Conservation (phyloP, 2,888 invertebrate genomes). For the Blastobasis adustella region DNA sequence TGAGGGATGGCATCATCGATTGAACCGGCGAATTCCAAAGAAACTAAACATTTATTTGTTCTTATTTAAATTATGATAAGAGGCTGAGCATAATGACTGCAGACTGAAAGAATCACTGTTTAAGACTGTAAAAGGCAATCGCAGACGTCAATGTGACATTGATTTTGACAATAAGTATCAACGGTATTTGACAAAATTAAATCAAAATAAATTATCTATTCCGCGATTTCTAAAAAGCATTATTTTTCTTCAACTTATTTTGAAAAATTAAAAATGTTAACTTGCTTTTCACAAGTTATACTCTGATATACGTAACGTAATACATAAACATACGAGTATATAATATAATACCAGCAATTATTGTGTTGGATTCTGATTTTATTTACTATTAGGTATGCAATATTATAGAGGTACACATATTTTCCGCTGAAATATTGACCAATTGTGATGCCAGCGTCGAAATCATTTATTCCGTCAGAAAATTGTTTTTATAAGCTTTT, state of each 20-base stretch:
- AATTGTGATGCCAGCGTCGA: too few relatives aligned
- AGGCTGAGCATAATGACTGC: conserved; percentile 9
- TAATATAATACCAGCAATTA: not conserved
- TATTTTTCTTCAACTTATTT: not conserved
- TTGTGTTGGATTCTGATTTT: not conserved
- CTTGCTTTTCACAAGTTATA: not conserved
- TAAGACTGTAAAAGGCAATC: conserved; percentile 1
- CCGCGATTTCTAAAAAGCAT: not conserved
- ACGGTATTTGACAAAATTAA: not conserved
- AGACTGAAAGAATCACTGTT: conserved; percentile 3
- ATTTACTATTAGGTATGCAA: too few relatives aligned
- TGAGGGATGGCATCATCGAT: conserved; percentile 9
- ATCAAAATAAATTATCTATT: not conserved
- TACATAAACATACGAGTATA: not conserved
- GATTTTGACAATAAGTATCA: not conserved
- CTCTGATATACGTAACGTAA: not conserved
- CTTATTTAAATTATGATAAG: conserved; percentile 9
- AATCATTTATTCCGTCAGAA: too few relatives aligned
- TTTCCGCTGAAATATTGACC: too few relatives aligned
- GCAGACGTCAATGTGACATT: not conserved
- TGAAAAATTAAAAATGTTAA: not conserved
- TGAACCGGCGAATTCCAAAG: conserved; percentile 8
- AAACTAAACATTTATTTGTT: conserved; percentile 8
- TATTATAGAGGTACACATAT: too few relatives aligned
- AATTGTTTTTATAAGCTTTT: too few relatives aligned